Conservation (phyloP, 37 sponge, comb jelly and placozoan species). For the Spongilla lacustris region DNA sequence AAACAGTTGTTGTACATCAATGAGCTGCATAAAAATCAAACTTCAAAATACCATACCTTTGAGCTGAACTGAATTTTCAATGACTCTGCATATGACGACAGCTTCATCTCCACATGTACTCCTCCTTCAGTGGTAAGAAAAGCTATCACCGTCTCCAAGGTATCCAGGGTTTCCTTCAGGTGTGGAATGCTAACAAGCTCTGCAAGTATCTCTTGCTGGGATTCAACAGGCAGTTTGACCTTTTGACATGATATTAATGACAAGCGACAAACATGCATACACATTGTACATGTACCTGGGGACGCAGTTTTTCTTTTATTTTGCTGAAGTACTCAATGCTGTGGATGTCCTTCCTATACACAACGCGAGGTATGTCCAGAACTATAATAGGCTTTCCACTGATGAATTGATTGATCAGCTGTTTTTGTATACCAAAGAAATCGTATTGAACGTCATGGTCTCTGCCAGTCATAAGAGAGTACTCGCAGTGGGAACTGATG, state of each 20-base stretch:
- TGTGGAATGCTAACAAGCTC: conserved; percentile 28
- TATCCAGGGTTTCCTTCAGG: conserved; percentile 36
- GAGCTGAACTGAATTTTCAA: conserved; percentile 3
- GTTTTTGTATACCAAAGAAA: conserved; percentile 65
- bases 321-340: conserved; percentile 25
- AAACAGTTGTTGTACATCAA: too few species aligned
- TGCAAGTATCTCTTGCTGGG: conserved; percentile 37
- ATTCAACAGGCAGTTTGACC: conserved; percentile 24
- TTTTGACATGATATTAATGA: background rate
- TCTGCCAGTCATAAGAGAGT: conserved; percentile 61
- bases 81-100: background rate
- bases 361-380: conserved; percentile 47
- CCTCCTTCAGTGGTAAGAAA: conserved; percentile 58
- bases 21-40: background rate
- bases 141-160: conserved; percentile 52
- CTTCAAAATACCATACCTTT: background rate
- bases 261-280: background rate
- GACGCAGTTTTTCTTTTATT: conserved; percentile 29
- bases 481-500: conserved; percentile 70
- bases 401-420: conserved; percentile 64
- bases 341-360: conserved; percentile 47
- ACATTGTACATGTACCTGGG: background rate
- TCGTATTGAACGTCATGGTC: conserved; percentile 60
- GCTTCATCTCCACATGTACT: background rate
- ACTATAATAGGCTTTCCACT: conserved; percentile 64